phyloP scores from a whole-genome alignment of 2,797 vertebrate genomes.

The Eupleurogrammus muticus region DNA sequence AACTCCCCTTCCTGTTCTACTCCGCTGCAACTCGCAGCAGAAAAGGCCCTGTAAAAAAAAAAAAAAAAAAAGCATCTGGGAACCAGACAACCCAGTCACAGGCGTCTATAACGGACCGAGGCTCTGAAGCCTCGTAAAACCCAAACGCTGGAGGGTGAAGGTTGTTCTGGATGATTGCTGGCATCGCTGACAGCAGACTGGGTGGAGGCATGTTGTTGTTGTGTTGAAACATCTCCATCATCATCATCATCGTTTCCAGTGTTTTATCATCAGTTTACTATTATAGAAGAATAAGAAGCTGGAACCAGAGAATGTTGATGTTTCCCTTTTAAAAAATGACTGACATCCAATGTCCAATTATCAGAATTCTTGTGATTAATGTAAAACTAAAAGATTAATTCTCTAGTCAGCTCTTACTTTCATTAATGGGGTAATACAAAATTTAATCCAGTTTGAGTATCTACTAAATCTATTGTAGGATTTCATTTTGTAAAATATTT shows the following conservation, averaged over 20 bases:
- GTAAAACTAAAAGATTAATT: too few relatives aligned
- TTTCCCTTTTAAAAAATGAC: too few relatives aligned
- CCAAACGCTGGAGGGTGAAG: constrained; percentile 65
- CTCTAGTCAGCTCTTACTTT: too few relatives aligned
- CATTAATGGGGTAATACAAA: too few relatives aligned
- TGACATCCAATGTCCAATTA: too few relatives aligned
- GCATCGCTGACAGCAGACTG: constrained; percentile 9
- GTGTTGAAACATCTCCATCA: background rate
- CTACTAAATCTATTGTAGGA: too few relatives aligned
- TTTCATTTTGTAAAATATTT: too few relatives aligned
- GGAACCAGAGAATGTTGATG: too few relatives aligned
- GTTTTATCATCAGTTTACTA: background rate
- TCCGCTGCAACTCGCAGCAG: constrained; percentile 57
- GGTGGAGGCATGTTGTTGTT: constrained; percentile 18
- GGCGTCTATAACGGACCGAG: constrained; percentile 69
- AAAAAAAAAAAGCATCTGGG: constrained; percentile 73
- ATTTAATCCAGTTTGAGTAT: too few relatives aligned
- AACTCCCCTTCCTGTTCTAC: constrained; percentile 80
- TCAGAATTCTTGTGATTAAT: too few relatives aligned
- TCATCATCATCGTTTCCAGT: background rate
- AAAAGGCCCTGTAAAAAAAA: constrained; percentile 57
- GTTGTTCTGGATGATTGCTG: constrained; percentile 71
- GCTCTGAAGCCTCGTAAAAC: constrained; percentile 61
- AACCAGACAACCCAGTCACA: constrained; percentile 73
- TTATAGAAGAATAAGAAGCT: too few relatives aligned